Evolutionary conservation across 2,888 invertebrate genomes (phyloP).

Genomic region (Luperina testacea): DNA sequence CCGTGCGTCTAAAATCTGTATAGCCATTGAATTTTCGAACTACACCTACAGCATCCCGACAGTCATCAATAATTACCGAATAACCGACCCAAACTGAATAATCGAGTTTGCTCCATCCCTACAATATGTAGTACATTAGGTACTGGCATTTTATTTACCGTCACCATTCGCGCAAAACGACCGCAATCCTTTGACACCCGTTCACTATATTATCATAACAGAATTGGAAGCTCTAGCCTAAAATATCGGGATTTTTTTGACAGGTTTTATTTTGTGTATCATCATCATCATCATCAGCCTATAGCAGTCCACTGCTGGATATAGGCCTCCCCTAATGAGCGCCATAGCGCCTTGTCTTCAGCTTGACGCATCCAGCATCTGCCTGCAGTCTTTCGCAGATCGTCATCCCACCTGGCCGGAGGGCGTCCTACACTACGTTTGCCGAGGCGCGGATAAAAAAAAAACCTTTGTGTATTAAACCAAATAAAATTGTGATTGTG

Average conservation of each 20-base stretch:
- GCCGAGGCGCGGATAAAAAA: no score
- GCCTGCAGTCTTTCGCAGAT: no score
- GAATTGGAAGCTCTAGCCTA: background rate
- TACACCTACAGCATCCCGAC: no score
- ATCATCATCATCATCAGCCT: no score
- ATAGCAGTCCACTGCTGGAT: no score
- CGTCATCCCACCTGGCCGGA: no score
- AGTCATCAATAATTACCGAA: slow-evolving; percentile 11
- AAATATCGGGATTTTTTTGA: background rate
- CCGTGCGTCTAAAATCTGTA: background rate
- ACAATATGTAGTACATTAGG: background rate
- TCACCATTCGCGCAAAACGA: background rate
- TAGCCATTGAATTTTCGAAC: background rate
- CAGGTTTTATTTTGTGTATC: background rate
- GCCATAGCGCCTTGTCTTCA: no score
- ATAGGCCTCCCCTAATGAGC: no score
- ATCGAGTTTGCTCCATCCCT: background rate
- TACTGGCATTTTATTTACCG: slow-evolving; percentile 10
- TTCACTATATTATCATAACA: slow-evolving; percentile 1
- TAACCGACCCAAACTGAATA: background rate
- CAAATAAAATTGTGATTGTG: background rate
- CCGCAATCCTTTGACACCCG: slow-evolving; percentile 16
- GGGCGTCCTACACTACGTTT: no score
- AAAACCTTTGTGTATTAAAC: background rate
- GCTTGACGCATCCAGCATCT: no score